These are phyloP conservation scores for Theodoxus fluviatilis DNA, from an alignment of 2,888 invertebrate genomes.

Conservation along the genomic window DNA sequence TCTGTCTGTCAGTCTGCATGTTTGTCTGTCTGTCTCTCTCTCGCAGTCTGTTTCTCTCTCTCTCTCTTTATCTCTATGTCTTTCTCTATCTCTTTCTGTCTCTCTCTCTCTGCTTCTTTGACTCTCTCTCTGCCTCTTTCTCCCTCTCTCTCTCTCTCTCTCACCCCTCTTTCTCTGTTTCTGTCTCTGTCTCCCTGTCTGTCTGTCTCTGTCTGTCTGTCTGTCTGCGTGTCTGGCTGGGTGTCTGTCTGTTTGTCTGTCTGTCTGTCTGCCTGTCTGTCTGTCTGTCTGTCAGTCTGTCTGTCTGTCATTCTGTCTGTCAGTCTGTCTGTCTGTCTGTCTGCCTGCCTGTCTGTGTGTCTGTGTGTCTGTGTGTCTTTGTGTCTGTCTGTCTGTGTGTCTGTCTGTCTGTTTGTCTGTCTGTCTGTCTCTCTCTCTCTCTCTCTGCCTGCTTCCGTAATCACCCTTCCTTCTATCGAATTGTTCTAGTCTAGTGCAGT, in stretches of 20 bases:
- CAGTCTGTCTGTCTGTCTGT: neutral
- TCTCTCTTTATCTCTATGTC: slow-evolving; percentile 7
- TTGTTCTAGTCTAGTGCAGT: too few relatives aligned
- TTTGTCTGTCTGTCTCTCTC: neutral
- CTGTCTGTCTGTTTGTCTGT: slow-evolving; percentile 13
- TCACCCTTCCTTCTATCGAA: too few relatives aligned
- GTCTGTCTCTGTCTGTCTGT: neutral
- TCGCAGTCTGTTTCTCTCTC: neutral
- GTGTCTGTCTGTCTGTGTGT: slow-evolving; percentile 3
- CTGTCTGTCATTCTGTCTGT: neutral
- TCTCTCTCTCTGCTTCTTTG: slow-evolving; percentile 6
- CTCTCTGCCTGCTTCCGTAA: neutral
- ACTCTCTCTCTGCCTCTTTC: slow-evolving; percentile 10
- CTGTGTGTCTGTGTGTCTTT: neutral
- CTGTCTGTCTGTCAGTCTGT: neutral
- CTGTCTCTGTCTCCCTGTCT: slow-evolving; percentile 4
- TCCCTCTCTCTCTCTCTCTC: slow-evolving; percentile 15
- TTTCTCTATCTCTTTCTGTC: neutral
- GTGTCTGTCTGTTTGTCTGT: neutral
- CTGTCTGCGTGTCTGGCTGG: neutral
- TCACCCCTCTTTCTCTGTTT: slow-evolving; percentile 5
- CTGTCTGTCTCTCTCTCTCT: slow-evolving; percentile 6
- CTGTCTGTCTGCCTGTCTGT: neutral
- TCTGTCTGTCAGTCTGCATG: neutral
- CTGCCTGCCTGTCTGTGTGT: neutral